phyloP scores from a whole-genome alignment of 2,888 invertebrate species.

The Notodromas monacha region DNA sequence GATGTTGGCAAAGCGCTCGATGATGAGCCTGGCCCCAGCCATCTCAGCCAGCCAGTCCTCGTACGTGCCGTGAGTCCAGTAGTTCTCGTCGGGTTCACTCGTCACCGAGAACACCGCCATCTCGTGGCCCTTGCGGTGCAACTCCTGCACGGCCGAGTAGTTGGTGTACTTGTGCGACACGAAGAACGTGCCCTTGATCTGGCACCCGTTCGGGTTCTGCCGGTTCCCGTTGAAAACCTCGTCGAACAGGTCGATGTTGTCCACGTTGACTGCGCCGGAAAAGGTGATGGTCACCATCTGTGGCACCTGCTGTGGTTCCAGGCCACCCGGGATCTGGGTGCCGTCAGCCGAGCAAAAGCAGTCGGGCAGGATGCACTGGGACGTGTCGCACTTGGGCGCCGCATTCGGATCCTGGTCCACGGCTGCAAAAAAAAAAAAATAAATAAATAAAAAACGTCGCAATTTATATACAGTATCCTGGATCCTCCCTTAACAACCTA shows the following conservation, averaged over 20 bases:
- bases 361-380: constrained; percentile 14
- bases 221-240: too few relatives aligned
- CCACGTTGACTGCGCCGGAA: constrained; percentile 14
- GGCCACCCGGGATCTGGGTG: constrained; percentile 14
- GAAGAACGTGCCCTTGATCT: constrained; percentile 14
- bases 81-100: constrained; percentile 63
- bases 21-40: constrained; percentile 57
- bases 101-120: constrained; percentile 68
- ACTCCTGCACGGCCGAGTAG: constrained; percentile 15
- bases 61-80: constrained; percentile 55
- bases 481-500: too few relatives aligned
- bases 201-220: constrained; percentile 15
- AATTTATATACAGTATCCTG: too few relatives aligned
- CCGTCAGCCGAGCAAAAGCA: constrained; percentile 15
- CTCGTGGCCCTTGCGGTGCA: constrained; percentile 43
- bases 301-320: constrained; percentile 13
- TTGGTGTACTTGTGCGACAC: constrained; percentile 15
- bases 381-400: constrained; percentile 13
- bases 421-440: too few relatives aligned
- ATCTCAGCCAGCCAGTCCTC: constrained; percentile 80
- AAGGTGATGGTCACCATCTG: constrained; percentile 16
- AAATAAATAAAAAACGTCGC: too few relatives aligned
- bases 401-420: constrained; percentile 15
- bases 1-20: constrained; percentile 47
- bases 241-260: constrained; percentile 16